Evolutionary conservation across 2,797 vertebrate genomes (phyloP).

Genomic region (Urocyon cinereoargenteus): DNA sequence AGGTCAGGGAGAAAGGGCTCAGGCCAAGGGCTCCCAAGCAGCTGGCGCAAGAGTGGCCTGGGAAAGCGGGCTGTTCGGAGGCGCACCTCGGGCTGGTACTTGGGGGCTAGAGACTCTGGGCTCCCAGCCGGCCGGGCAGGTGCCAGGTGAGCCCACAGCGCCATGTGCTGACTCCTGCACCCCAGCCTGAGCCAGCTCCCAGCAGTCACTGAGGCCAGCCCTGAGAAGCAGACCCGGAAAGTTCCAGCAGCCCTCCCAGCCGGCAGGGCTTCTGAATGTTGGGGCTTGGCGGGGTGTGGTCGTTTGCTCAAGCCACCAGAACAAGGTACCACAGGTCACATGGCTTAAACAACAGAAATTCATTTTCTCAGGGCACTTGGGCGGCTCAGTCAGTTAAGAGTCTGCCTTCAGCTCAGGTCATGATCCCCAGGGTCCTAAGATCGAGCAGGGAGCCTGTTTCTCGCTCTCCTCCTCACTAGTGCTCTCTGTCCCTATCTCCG

Average conservation of each 20-base stretch:
- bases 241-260: background rate
- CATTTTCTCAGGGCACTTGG: background rate
- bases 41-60: background rate
- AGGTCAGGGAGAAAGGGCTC: background rate
- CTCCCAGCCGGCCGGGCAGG: background rate
- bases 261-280: background rate
- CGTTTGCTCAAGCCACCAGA: background rate
- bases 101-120: background rate
- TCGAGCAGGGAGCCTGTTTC: no score
- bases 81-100: rapidly evolving
- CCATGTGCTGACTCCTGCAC: rapidly evolving
- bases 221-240: no score
- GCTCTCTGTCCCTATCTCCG: no score
- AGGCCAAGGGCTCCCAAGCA: background rate
- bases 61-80: background rate
- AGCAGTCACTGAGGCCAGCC: rapidly evolving
- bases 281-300: rapidly evolving
- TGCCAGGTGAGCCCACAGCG: background rate
- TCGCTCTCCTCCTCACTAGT: no score
- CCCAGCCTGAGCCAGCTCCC: rapidly evolving
- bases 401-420: no score
- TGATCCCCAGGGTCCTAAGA: no score
- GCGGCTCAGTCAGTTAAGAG: no score
- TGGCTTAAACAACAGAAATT: background rate
- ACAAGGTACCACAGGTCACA: background rate